Evolutionary conservation across 2,797 vertebrate species (phyloP), one percentile per base, ranked within the genome.

Genomic region (Hippocampus kuda): DNA sequence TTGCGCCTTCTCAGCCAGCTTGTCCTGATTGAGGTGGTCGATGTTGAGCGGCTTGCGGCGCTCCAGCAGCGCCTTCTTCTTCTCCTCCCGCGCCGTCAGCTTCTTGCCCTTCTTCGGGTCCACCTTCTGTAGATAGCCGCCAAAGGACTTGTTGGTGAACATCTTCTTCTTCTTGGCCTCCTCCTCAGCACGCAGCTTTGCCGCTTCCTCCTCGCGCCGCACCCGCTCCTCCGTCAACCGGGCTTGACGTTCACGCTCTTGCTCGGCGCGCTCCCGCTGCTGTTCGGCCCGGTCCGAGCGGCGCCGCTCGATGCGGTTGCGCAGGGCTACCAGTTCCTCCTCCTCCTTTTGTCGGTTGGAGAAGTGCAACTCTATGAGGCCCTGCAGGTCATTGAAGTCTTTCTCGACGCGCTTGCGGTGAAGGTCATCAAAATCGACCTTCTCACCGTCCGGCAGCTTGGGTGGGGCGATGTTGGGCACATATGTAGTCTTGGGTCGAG

Each of bases 41-140:
- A 92, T 89, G 86, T 91, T 92, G 61, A 93, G 88, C 0, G 90
- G 90, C 81, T 89, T 90, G 48, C 88, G 83, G 60, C 92, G 86
- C 53, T 93, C 92, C 84, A 85, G 57, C 72, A 93, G 77, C n/a
- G 77, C 84, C 81, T 92, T 92, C 72, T 83, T 92, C 84, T 93
- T 93, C 85, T 93, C 92, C 72, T 93, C 92, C 0, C 91, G 82
- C 0, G 88, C 92, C 0, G 91, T 93, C 70, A 92, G 81, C 82
- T 88, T 92, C 84, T 92, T 92, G 66, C 90, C 91, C 71, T 89
- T 91, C 81, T 90, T 92, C 88, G 87, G 90, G 72, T 93, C 92
- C 42, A 85, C 89, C 72, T 91, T 92, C 84, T 92, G 90, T 68
- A 93, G 82, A 84, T 91, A 93, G 68, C 91, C 90, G 0, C 91